Evolutionary conservation across 2,797 vertebrate genomes (phyloP), one percentile per base, ranked within the genome.

Genomic region (Microcaecilia unicolor): DNA sequence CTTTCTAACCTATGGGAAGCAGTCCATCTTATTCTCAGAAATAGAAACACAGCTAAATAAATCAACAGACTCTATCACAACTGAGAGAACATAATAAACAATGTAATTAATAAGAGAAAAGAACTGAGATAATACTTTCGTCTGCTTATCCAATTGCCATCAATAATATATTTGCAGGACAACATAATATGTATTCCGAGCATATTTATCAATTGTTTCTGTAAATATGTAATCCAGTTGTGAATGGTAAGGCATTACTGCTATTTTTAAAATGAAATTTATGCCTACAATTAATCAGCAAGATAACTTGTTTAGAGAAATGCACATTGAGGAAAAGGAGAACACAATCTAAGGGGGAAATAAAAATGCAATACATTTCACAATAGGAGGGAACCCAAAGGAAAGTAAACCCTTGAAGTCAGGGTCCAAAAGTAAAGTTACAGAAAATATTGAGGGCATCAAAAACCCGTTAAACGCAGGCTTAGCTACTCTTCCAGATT

Each of bases 191-290:
- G 37, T 48, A 51, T 2, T 15, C n/a, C 22, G 27, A 51, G 14
- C 3, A 25, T 11, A 48, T 54, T 61, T 51, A 33, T 48, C 51
- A 47, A n/a, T 22, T 20, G 19, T 38, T 49, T 55, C 56, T 34
- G 44, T 51, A 23, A 52, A 29, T 51, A 31, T 48, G 52, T 58
- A 50, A 56, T 58, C 48, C 37, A 45, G 6, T 6, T 12, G 25
- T 41, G 21, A 39, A 45, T 35, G n/a, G 40, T 2, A 13, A 52
- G 15, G 35, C 18, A 32, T n/a, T n/a, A n/a, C n/a, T n/a, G n/a
- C n/a, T n/a, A n/a, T n/a, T n/a, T n/a, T n/a, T n/a, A n/a, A n/a
- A n/a, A n/a, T n/a, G n/a, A n/a, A n/a, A n/a, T n/a, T n/a, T n/a
- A n/a, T n/a, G n/a, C n/a, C n/a, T n/a, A n/a, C n/a, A n/a, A n/a